Evolutionary conservation across 2,888 invertebrate genomes (phyloP), one percentile per base, ranked within the genome.

Genomic region (Eretmocerus hayati): DNA sequence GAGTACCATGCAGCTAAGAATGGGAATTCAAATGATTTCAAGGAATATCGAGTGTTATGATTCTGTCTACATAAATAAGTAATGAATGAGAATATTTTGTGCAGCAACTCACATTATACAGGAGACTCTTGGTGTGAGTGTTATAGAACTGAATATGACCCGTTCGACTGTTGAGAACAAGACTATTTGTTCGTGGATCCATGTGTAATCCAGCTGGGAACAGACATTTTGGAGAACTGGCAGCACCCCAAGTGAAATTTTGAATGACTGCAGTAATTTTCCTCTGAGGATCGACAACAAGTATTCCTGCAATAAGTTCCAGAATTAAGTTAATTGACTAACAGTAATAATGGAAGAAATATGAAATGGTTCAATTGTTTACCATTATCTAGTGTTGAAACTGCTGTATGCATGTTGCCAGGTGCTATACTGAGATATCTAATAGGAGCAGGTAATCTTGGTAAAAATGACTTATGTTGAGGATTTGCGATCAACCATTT

Each of bases 121-220:
- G 66, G 49, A 87, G 74, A 59, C 75, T 79, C 62, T 81, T 81
- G 4, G 79, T 78, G 41, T 76, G 72, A 1, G 80, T 77, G 37
- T 81, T 81, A 67, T 80, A 87, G 72, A 87, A 86, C 67, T 89
- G 88, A 38, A 88, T 71, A 59, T 85, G 83, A 13, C 88, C 88
- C 1, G 79, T 75, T 54, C 81, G 76, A 26, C 87, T 86, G 65
- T 87, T 88, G 51, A 84, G 72, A 30, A 87, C 81, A 16, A 88
- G 67, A 6, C 81, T 73, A 58, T 78, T 77, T 9, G 81, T 80
- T 38, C 81, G 74, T 3, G 83, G 80, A 71, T 87, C 86, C 41
- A 75, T 74, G 13, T 67, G 65, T 36, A 85, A 68, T 2, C 78
- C 79, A 50, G 75, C 75, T 52, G 79, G 79, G 62, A 79, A 80